Percentiles rank a stretch among this genome's conserved stretches.
phyloP scores from a whole-genome alignment of 2,888 invertebrate species.

The Sepioteuthis lessoniana region DNA sequence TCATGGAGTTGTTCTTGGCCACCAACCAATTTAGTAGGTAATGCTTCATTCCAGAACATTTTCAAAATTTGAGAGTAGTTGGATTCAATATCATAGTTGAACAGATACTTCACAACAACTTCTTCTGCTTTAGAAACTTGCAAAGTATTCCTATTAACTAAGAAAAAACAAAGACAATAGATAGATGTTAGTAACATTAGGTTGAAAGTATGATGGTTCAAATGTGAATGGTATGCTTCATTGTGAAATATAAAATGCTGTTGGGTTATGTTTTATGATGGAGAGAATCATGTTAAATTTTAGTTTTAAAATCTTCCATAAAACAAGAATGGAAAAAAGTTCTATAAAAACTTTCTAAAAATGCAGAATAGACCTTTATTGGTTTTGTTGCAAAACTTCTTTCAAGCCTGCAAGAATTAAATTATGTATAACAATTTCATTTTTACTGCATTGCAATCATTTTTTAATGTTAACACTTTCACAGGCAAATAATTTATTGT shows the following conservation, averaged over 20 bases:
- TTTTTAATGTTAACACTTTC: too few species aligned
- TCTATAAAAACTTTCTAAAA: too few species aligned
- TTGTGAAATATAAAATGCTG: background rate
- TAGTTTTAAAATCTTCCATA: too few species aligned
- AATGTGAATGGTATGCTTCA: background rate
- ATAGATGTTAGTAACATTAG: background rate
- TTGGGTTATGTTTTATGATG: background rate
- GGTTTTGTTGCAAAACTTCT: too few species aligned
- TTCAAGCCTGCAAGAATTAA: too few species aligned
- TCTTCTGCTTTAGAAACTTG: slow-evolving; percentile 57
- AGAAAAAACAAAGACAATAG: background rate
- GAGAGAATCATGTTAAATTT: background rate
- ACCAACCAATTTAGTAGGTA: slow-evolving; percentile 78
- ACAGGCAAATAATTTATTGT: too few species aligned
- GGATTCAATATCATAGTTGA: slow-evolving; percentile 90
- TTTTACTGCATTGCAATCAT: too few species aligned
- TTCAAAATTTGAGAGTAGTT: slow-evolving; percentile 84
- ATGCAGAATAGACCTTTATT: too few species aligned
- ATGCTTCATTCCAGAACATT: slow-evolving; percentile 87
- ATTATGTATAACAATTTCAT: too few species aligned
- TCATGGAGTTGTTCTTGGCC: slow-evolving; percentile 49
- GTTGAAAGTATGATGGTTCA: background rate
- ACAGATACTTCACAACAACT: slow-evolving; percentile 91
- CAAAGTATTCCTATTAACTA: background rate
- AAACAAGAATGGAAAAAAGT: too few species aligned